Evolutionary conservation across 2,888 invertebrate genomes (phyloP).

Genomic region (Andrena haemorrhoa): DNA sequence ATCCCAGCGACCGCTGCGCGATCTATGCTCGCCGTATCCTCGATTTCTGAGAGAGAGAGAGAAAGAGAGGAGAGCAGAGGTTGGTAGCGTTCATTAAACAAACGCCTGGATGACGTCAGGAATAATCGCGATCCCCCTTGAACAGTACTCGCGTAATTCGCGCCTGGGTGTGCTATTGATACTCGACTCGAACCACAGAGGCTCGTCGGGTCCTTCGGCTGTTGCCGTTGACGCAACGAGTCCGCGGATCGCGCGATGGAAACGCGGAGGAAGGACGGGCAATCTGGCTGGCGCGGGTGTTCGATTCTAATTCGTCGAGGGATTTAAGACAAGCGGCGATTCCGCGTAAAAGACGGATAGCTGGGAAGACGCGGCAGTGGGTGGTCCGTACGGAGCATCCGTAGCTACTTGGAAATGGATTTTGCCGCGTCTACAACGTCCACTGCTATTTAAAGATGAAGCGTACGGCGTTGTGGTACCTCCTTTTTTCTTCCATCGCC

Average conservation of each 20-base stretch:
- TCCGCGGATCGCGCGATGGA: neutral
- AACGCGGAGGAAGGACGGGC: neutral
- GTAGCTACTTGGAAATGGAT: slow-evolving; percentile 75
- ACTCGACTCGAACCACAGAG: slow-evolving; percentile 10
- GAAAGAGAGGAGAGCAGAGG: slow-evolving; percentile 35
- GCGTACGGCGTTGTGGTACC: slow-evolving; percentile 54
- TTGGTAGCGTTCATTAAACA: slow-evolving; percentile 71
- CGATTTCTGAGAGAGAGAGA: slow-evolving; percentile 23
- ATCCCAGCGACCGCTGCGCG: slow-evolving; percentile 30
- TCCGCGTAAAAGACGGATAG: slow-evolving; percentile 42
- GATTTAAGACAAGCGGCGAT: slow-evolving; percentile 15
- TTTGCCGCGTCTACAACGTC: slow-evolving; percentile 69
- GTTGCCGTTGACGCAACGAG: neutral
- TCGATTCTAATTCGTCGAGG: slow-evolving; percentile 52
- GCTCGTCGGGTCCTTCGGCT: neutral
- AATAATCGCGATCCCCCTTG: slow-evolving; percentile 66
- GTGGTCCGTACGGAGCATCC: slow-evolving; percentile 68
- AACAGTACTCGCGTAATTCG: slow-evolving; percentile 60
- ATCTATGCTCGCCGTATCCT: slow-evolving; percentile 21
- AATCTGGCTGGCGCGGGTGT: slow-evolving; percentile 27
- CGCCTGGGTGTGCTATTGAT: slow-evolving; percentile 62
- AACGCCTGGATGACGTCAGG: slow-evolving; percentile 71
- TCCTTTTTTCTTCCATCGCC: slow-evolving; percentile 60
- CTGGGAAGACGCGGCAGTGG: slow-evolving; percentile 57
- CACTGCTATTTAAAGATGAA: slow-evolving; percentile 74